Conservation (phyloP, 2,113 vertebrate genomes). For the Petrocephalus microphthalmus region DNA sequence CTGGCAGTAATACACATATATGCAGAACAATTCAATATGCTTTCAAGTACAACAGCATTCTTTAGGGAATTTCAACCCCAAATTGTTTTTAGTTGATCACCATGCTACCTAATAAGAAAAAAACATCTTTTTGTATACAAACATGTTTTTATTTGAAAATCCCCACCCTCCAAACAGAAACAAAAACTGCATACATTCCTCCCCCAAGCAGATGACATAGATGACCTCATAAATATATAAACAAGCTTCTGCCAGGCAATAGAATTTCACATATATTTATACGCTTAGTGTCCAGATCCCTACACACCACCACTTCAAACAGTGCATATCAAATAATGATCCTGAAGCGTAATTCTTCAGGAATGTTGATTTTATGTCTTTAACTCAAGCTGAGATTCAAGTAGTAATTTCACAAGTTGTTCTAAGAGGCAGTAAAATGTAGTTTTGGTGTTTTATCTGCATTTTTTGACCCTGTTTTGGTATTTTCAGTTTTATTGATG, state of each 20-base stretch:
- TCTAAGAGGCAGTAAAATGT: not conserved
- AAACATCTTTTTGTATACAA: not conserved
- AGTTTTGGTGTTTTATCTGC: not conserved
- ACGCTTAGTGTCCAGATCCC: not conserved
- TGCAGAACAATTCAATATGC: not conserved
- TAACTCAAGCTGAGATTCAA: not conserved
- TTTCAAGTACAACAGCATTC: not conserved
- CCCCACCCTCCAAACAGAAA: not conserved
- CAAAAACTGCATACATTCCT: not conserved
- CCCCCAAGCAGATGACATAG: not conserved
- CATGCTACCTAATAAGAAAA: not conserved
- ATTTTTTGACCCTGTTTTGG: not conserved
- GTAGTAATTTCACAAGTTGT: not conserved
- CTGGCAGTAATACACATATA: not conserved
- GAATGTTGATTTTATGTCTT: not conserved
- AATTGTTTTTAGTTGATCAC: not conserved
- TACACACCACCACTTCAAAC: not conserved
- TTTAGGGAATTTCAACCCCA: not conserved
- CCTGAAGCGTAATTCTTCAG: not conserved
- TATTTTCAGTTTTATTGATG: not conserved
- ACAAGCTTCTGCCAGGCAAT: not conserved
- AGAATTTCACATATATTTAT: not conserved
- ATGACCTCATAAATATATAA: not conserved
- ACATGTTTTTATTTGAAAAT: not conserved
- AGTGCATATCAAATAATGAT: not conserved